These are phyloP conservation scores for Ormyrus labotus DNA, from an alignment of 2,888 invertebrate genomes.

Conservation along the genomic window DNA sequence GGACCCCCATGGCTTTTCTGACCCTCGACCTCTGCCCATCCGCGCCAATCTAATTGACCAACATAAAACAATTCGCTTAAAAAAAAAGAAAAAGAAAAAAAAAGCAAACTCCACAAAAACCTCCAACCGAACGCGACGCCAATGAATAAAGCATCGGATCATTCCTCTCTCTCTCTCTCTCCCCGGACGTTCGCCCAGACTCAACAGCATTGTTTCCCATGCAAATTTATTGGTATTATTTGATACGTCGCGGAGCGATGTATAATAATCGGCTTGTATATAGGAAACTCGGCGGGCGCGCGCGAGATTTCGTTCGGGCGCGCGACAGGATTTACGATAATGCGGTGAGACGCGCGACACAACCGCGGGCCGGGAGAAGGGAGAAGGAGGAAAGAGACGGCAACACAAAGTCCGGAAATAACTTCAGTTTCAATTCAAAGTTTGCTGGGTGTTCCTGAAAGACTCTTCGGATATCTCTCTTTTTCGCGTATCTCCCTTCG, in stretches of 20 bases:
- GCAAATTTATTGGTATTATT: no score
- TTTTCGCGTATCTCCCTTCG: background rate
- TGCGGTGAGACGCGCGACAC: conserved; percentile 29
- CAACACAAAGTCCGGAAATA: conserved; percentile 68
- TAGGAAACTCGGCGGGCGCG: no score
- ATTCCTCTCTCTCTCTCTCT: no score
- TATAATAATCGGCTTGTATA: no score
- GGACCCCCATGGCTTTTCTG: conserved; percentile 87
- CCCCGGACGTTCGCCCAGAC: no score
- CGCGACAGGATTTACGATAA: conserved; percentile 45
- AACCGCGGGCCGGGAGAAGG: conserved; percentile 42
- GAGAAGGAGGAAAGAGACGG: conserved; percentile 57
- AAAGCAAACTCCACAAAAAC: no score
- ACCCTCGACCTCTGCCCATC: conserved; percentile 95
- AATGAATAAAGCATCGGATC: no score
- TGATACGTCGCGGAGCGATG: no score
- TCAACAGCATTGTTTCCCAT: no score
- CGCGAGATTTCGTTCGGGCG: no score
- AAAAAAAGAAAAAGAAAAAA: no score
- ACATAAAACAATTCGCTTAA: background rate
- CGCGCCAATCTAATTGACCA: conserved; percentile 86
- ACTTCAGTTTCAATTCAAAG: conserved; percentile 65
- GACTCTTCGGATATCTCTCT: conserved; percentile 5
- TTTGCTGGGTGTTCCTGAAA: conserved; percentile 47
- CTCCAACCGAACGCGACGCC: no score